Evolutionary conservation across 2,797 vertebrate genomes (phyloP).

Genomic region (Hippopotamyrus pictus): DNA sequence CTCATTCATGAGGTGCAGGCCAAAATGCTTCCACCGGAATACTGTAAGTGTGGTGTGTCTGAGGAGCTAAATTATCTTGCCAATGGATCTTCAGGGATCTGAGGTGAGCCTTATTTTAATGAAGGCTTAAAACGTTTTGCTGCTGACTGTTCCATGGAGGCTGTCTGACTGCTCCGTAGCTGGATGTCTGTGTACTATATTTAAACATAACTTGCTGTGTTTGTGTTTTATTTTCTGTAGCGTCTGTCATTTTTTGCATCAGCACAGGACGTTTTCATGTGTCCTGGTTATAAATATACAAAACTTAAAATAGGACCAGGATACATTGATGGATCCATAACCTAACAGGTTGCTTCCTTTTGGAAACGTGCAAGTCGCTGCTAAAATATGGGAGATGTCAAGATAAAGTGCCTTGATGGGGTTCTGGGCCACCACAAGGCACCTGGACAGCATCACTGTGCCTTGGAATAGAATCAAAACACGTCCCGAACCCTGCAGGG

Average conservation of each 20-base stretch:
- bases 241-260: not conserved
- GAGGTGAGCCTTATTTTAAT: slow-evolving; percentile 8
- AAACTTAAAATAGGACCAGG: not conserved
- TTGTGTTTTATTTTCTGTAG: slow-evolving; percentile 6
- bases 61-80: not conserved
- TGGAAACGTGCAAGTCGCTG: not conserved
- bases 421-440: not conserved
- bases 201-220: slow-evolving; percentile 1
- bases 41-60: not conserved
- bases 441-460: not conserved
- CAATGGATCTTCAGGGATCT: not conserved
- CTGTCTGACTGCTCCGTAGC: not conserved
- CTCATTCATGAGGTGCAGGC: not conserved
- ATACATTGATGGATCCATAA: not conserved
- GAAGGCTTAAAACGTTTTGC: not conserved
- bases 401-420: not conserved
- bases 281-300: not conserved
- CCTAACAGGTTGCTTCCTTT: not conserved
- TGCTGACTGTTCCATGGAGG: not conserved
- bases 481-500: not conserved
- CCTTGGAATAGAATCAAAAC: not conserved
- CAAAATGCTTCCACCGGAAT: not conserved
- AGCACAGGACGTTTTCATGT: not conserved
- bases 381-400: not conserved
- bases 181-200: not conserved